These are phyloP conservation scores for Leptopilina clavipes DNA, from an alignment of 1,140 invertebrate species.

Conservation along the genomic window DNA sequence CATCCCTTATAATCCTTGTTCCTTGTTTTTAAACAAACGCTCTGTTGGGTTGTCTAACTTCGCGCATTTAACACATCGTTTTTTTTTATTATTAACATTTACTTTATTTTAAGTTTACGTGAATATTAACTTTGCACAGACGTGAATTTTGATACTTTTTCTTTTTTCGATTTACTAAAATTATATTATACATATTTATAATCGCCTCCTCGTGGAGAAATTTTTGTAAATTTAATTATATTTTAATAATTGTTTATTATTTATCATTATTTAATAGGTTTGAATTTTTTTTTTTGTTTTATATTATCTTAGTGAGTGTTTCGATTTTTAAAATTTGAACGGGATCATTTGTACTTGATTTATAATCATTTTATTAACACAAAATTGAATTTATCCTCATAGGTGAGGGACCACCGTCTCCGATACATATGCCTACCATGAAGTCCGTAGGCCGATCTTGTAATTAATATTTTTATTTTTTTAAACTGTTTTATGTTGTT, in stretches of 20 bases:
- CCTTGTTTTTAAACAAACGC: constrained; percentile 34
- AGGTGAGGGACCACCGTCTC: constrained; percentile 67
- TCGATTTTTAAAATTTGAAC: not conserved
- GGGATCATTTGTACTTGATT: not conserved
- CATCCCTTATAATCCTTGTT: constrained; percentile 54
- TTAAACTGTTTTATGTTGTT: constrained; percentile 40
- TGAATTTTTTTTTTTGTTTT: not conserved
- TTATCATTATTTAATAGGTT: too few relatives aligned
- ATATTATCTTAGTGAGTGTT: too few relatives aligned
- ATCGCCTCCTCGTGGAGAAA: too few relatives aligned
- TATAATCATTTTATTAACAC: constrained; percentile 36
- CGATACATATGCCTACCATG: constrained; percentile 62
- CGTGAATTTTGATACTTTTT: not conserved
- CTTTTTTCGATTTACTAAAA: too few relatives aligned
- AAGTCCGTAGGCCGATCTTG: constrained; percentile 68
- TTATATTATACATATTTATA: too few relatives aligned
- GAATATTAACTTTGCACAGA: constrained; percentile 14
- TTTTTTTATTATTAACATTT: not conserved
- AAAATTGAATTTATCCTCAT: constrained; percentile 61
- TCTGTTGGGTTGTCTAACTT: constrained; percentile 17
- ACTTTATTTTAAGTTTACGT: not conserved
- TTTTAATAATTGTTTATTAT: too few relatives aligned
- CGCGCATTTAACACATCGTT: not conserved
- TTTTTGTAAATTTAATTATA: too few relatives aligned
- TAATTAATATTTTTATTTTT: constrained; percentile 69